A percentile compares a stretch with the other conserved stretches of the same genome.
These are phyloP conservation scores for Hippoglossus hippoglossus DNA, from an alignment of 2,797 vertebrate species.

Conservation along the genomic window DNA sequence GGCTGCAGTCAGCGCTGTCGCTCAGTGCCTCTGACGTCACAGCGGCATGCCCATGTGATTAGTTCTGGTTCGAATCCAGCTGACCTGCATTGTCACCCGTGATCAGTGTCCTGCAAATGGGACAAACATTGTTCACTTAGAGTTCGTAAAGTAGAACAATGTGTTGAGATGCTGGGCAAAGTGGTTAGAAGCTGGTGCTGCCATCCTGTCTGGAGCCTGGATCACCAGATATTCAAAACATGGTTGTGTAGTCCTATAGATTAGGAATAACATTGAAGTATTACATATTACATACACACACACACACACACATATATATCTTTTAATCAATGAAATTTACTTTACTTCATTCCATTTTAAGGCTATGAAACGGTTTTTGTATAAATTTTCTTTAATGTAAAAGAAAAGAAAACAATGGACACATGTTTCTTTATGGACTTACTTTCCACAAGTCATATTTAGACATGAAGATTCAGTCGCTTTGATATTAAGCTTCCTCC, in stretches of 20 bases:
- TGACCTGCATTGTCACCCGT: conserved; percentile 63
- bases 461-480: no score
- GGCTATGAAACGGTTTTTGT: no score
- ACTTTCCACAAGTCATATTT: no score
- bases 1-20: conserved; percentile 50
- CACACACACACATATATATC: neutral
- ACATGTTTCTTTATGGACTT: no score
- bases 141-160: conserved; percentile 31
- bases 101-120: conserved; percentile 60
- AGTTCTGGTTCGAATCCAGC: conserved; percentile 64
- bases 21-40: conserved; percentile 60
- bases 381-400: no score
- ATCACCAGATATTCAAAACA: neutral
- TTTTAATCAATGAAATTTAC: neutral
- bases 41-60: conserved; percentile 60
- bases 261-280: no score
- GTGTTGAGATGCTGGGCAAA: conserved; percentile 18
- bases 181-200: neutral
- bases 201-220: conserved; percentile 31
- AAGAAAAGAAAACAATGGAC: no score
- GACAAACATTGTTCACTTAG: conserved; percentile 60
- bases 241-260: neutral
- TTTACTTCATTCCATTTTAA: no score
- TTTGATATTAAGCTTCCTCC: no score
- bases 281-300: no score